These are phyloP conservation scores for Callospermophilus lateralis DNA, from an alignment of 2,113 vertebrate genomes.

Conservation along the genomic window DNA sequence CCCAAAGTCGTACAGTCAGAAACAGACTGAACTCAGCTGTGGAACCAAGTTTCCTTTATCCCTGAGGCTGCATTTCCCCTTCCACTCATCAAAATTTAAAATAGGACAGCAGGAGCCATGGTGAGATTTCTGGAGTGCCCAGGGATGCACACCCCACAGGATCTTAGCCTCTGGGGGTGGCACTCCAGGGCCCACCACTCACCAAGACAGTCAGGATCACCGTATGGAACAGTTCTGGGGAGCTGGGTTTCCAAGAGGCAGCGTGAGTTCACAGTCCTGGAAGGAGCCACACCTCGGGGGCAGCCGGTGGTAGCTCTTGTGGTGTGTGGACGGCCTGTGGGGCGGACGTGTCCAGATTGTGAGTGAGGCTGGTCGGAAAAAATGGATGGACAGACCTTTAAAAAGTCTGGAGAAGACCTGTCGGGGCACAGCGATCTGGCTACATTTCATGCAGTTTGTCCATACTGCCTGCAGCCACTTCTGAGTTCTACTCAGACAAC, in stretches of 20 bases:
- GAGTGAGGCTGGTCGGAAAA: background rate
- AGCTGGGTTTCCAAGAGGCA: background rate
- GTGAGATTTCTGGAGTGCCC: background rate
- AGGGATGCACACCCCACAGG: no score
- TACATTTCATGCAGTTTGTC: background rate
- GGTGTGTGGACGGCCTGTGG: background rate
- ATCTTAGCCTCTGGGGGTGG: background rate
- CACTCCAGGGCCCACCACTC: background rate
- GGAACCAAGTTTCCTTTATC: background rate
- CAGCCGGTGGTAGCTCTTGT: no score
- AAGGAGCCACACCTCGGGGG: background rate
- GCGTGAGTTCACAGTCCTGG: background rate
- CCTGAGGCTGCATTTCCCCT: background rate
- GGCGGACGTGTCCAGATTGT: no score
- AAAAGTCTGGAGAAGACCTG: background rate
- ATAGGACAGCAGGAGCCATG: background rate
- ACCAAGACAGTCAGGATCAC: background rate
- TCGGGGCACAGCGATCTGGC: background rate
- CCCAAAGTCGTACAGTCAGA: background rate
- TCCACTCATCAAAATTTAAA: background rate
- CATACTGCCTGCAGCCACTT: background rate
- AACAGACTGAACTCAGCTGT: background rate
- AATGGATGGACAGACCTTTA: background rate
- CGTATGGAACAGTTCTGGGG: background rate
- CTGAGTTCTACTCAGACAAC: background rate